Base-by-base conservation (phyloP, 2,888 invertebrate genomes). In the Stratiomys singularior region DNA sequence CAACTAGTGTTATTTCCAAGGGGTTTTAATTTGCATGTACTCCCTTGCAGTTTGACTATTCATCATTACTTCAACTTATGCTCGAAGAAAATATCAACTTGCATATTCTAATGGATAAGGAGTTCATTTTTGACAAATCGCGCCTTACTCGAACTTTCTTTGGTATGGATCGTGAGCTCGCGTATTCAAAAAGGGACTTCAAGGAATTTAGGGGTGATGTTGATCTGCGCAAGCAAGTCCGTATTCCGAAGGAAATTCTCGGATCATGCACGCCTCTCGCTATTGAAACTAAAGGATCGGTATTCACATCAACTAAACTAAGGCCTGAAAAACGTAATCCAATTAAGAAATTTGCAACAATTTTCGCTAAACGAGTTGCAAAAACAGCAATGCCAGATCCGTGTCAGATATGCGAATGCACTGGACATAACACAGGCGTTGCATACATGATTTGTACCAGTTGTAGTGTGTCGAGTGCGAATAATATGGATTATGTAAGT, bases 231-330 rank as follows among this genome's bases (percentile, higher is more conserved):
- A 90, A 91, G 79, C 93, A 94, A 85, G 92, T 94, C 25, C 92
- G 91, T 78, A 87, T 94, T 79, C 93, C 95, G 0, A 95, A 95
- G 84, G 91, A 90, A 78, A 91, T 90, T 78, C 87, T 96, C 28
- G 95, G 95, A 21, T 90, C 93, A 64, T 96, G 96, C 84, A 91
- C 92, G 0, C 93, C 95, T 0, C 88, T 96, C 23, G 94, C 96
- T 0, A 85, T 96, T 81, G 95, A 96, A 85, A 95, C 95, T 1
- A 95, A 96, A 83, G 96, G 91, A 18, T 89, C 92, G 0, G 88
- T 93, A 77, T 93, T 93, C 83, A 90, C 90, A 78, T 89, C 89
- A 0, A 89, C 89, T 78, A 91, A 91, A 83, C 82, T 92, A 79
- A 89, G 89, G 78, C 87, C 88, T 15, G 89, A 90, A 67, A 90